Evolutionary conservation across 2,888 invertebrate genomes (phyloP), one percentile per base, ranked within the genome.

Genomic region (Elmis aenea): DNA sequence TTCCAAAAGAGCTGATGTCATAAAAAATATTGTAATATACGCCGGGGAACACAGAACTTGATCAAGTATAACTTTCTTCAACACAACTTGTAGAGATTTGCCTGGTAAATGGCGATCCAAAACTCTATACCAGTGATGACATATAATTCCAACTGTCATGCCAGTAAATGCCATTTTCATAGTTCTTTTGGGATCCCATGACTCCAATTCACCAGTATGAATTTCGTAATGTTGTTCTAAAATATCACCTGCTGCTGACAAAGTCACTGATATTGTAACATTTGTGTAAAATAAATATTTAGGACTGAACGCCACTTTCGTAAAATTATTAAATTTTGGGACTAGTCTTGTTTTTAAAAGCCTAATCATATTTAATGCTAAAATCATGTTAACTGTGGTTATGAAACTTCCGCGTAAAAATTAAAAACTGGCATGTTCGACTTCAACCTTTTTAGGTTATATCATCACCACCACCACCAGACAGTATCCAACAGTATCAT

Each of bases 51-150:
- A 87, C 23, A 93, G 67, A 31, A 85, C 58, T 66, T 93, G 93
- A 66, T 94, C 94, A 13, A 87, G 59, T 1, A 86, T 29, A 23
- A 93, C 75, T 71, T 93, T 93, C 60, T 85, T 85, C 3, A 80
- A 47, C 1, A 87, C 83, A 54, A 76, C 73, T 5, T 57, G 59
- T 3, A 86, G 55, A 1, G 79, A 72, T 51, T 79, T 74, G 1
- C 88, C 89, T 1, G 86, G 81, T 20, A 89, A 66, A 45, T 74
- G 67, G 52, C 68, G 71, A 59, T 93, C 93, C 37, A 94, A 68
- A 45, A 78, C 71, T 37, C 76, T 74, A 61, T 94, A 94, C 90
- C 92, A 93, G 61, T 81, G 80, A 61, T 94, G 94, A 56, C 86
- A 85, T 14, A 89, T 70, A 5, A 85, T 64, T 13, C 92, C 93